Evolutionary conservation across 2,888 invertebrate genomes (phyloP), one percentile per base, ranked within the genome.

Genomic region (Horisme vitalbata): DNA sequence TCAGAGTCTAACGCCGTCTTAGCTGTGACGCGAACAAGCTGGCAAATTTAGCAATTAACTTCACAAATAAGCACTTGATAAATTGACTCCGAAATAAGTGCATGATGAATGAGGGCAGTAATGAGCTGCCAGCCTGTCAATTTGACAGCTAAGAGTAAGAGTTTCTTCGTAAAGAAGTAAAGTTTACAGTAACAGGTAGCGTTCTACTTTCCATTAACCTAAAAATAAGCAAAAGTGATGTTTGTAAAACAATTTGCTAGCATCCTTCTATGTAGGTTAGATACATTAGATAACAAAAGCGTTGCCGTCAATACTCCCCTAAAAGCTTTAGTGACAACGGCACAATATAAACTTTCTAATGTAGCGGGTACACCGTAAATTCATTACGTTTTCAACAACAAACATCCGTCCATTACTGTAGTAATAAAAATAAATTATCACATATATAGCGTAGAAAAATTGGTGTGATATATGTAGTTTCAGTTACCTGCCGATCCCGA

Each of bases 31-130:
- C 41, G 51, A 52, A 39, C 54, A 55, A 51, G 48, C 41, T 30
- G 52, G 54, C 59, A 59, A 59, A 59, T 59, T 59, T 52, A 41
- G 52, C 52, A 59, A 56, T 57, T 59, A 59, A 59, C 59, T 59
- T 59, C 48, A 48, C 54, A 59, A 59, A 59, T 59, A 58, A 56
- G 54, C 57, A 54, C 54, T 52, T 59, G 56, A 56, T 59, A 52
- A 57, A 59, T 59, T 49, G 33, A 45, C 39, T 49, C 45, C 14
- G 12, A 36, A 35, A 44, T 35, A 45, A 48, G 52, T 59, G 52
- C 59, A 57, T 56, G 59, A 56, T 55, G 44, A 59, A 59, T 59
- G 56, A 45, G 24, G 24, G 28, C n/a, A 21, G 37, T 59, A 56
- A 56, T 52, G 52, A 54, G 48, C 50, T 46, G 54, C 37, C 50